A percentile compares a stretch with the other conserved stretches of the same genome.
These are phyloP conservation scores for Leptonema lineaticorne DNA, from an alignment of 1,140 invertebrate species.

Conservation along the genomic window DNA sequence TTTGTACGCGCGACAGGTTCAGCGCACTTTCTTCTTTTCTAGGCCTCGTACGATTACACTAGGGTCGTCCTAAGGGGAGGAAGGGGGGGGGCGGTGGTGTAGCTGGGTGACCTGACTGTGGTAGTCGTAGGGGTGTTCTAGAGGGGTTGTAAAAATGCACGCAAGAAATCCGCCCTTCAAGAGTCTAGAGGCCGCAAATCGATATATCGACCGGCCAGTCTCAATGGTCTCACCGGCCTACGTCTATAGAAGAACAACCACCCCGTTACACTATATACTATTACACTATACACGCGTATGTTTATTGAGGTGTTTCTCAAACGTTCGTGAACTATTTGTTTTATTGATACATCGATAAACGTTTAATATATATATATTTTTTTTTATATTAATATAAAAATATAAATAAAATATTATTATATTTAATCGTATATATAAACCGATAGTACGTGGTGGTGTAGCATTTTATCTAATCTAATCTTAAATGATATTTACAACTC, in stretches of 20 bases:
- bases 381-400: too few relatives aligned
- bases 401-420: too few relatives aligned
- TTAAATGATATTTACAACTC: too few relatives aligned
- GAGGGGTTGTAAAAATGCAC: slow-evolving; percentile 21
- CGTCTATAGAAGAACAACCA: slow-evolving; percentile 13
- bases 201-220: slow-evolving; percentile 39
- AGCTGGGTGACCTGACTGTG: background rate
- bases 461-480: too few relatives aligned
- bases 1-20: background rate
- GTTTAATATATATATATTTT: too few relatives aligned
- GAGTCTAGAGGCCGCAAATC: slow-evolving; percentile 35
- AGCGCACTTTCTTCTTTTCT: too few relatives aligned
- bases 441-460: too few relatives aligned
- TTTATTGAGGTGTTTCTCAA: background rate
- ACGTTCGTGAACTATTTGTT: too few relatives aligned
- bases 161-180: slow-evolving; percentile 37
- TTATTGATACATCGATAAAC: too few relatives aligned
- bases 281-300: background rate
- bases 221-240: slow-evolving; percentile 29
- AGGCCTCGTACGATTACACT: too few relatives aligned
- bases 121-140: background rate
- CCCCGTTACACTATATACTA: background rate
- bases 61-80: background rate
- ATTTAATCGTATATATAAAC: too few relatives aligned
- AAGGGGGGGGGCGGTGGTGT: background rate